Percentiles rank a stretch among this genome's conserved stretches.
Conservation (phyloP, 2,113 vertebrate species). For the Cebidichthys violaceus region DNA sequence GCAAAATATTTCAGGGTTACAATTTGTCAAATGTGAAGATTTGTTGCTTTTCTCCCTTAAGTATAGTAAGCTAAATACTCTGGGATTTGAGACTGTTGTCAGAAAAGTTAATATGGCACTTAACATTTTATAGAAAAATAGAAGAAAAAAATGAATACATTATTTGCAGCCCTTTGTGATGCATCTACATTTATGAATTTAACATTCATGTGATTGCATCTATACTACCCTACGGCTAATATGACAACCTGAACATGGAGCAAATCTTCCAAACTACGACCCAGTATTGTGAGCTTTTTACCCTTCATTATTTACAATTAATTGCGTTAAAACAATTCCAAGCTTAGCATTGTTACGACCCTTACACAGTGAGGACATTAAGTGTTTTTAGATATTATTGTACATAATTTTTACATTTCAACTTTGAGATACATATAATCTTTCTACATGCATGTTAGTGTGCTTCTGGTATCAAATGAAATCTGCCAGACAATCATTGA, state of each 20-base stretch:
- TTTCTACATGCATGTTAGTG: neutral
- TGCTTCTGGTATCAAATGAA: neutral
- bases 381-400: neutral
- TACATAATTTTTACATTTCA: neutral
- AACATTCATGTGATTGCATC: no score
- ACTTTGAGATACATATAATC: neutral
- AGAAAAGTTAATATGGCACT: neutral
- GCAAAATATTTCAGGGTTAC: neutral
- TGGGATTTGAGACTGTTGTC: neutral
- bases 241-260: neutral
- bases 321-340: neutral
- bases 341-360: neutral
- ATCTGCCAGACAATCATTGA: slow-evolving; percentile 3
- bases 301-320: neutral
- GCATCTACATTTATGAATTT: no score
- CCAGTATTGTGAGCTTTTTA: neutral
- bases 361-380: neutral
- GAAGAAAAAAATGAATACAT: neutral
- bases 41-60: neutral
- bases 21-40: neutral
- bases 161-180: neutral
- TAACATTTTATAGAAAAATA: neutral
- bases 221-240: neutral
- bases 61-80: neutral
- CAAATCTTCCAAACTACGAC: neutral